A percentile compares a stretch with the other conserved stretches of the same genome.
Conservation (phyloP, 2,888 invertebrate genomes). For the Abrostola tripartita region DNA sequence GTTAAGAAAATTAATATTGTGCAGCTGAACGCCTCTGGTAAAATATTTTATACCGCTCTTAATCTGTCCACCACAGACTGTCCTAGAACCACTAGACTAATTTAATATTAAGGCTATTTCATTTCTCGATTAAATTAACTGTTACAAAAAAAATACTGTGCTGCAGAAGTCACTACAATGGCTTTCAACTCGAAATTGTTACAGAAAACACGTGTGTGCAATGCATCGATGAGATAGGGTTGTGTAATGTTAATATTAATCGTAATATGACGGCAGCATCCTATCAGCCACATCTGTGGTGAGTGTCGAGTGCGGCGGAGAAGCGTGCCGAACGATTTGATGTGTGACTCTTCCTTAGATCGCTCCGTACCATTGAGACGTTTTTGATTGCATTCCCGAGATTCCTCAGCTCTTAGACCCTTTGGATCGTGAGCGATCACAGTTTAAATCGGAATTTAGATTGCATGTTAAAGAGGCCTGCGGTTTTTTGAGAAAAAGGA, state of each 20-base stretch:
- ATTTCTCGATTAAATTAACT: conserved; percentile 28
- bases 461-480: conserved; percentile 59
- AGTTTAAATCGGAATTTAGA: conserved; percentile 63
- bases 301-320: conserved; percentile 41
- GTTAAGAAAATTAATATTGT: conserved; percentile 57
- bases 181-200: too few species aligned
- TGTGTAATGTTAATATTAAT: conserved; percentile 5
- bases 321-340: conserved; percentile 61
- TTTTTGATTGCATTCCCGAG: conserved; percentile 67
- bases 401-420: conserved; percentile 57
- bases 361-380: conserved; percentile 56
- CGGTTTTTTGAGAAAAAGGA: conserved; percentile 53
- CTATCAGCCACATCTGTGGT: conserved; percentile 54
- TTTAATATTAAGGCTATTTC: conserved; percentile 26
- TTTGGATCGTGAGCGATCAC: conserved; percentile 59
- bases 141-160: conserved; percentile 18
- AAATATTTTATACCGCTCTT: conserved; percentile 52
- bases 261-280: conserved; percentile 27
- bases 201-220: neutral
- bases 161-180: neutral
- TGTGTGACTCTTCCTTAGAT: conserved; percentile 58
- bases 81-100: conserved; percentile 33
- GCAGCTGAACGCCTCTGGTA: conserved; percentile 50
- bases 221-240: neutral
- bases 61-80: conserved; percentile 47